A percentile compares a stretch with the other conserved stretches of the same genome.
Conservation (phyloP, 30 jellyfish, hydroid and myxozoan species). For the Hydra vulgaris region DNA sequence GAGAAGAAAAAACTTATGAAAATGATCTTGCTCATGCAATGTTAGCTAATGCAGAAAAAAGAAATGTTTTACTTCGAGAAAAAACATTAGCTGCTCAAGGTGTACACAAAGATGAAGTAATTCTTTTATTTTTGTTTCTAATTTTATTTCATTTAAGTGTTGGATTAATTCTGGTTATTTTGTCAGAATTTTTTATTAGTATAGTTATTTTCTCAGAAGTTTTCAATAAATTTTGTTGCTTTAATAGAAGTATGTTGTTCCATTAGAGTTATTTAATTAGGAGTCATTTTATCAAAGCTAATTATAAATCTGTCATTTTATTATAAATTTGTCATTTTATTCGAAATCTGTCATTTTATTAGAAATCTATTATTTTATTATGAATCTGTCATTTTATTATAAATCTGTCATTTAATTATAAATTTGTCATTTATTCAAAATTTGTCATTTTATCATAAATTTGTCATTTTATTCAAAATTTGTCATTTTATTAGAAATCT, state of each 20-base stretch:
- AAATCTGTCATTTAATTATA: too few relatives aligned
- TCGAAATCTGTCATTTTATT: too few relatives aligned
- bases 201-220: neutral
- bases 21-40: conserved; percentile 66
- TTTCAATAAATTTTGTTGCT: neutral
- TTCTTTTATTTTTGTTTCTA: neutral
- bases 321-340: too few relatives aligned
- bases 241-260: neutral
- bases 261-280: too few relatives aligned
- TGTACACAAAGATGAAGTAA: conserved; percentile 59
- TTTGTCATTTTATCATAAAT: too few relatives aligned
- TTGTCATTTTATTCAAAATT: too few relatives aligned
- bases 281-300: too few relatives aligned
- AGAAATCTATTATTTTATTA: too few relatives aligned
- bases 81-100: conserved; percentile 47
- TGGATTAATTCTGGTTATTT: neutral
- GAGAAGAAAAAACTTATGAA: conserved; percentile 74
- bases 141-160: neutral
- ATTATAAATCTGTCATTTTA: too few relatives aligned
- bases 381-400: too few relatives aligned
- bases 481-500: too few relatives aligned
- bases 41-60: conserved; percentile 42
- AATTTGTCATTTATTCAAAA: too few relatives aligned
- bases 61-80: conserved; percentile 39
- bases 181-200: neutral